Evolutionary conservation across 2,113 vertebrate genomes (phyloP).

Genomic region (Peromyscus polionotus): DNA sequence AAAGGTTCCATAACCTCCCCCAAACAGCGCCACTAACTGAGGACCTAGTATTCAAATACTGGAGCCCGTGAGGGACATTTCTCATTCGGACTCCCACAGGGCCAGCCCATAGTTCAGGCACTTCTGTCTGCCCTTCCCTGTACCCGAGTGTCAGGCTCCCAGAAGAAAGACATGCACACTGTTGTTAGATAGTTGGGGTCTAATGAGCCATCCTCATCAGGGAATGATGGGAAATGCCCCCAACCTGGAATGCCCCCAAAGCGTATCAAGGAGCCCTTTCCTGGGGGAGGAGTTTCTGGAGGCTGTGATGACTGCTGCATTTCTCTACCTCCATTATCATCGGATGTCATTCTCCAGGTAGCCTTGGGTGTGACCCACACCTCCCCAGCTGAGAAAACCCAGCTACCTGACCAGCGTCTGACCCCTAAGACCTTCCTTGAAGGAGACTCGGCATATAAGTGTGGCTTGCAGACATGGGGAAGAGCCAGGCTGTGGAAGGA

Average conservation of each 20-base stretch:
- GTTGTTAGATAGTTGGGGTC: neutral
- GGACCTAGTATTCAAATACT: too few species aligned
- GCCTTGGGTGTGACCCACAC: neutral
- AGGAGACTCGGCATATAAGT: neutral
- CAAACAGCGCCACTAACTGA: neutral
- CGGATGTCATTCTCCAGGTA: neutral
- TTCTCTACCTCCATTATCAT: too few species aligned
- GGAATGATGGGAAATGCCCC: neutral
- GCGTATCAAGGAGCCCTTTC: neutral
- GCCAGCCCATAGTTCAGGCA: neutral
- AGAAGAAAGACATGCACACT: neutral
- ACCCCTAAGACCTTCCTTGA: neutral
- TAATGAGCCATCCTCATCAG: neutral
- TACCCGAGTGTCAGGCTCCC: neutral
- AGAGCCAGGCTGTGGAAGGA: neutral
- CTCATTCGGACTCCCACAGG: neutral
- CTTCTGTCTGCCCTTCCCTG: neutral
- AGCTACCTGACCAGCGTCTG: neutral
- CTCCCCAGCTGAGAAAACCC: neutral
- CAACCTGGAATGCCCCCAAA: neutral
- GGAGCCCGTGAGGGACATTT: neutral
- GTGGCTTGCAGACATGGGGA: neutral
- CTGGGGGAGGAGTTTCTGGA: neutral
- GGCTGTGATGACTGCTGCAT: neutral
- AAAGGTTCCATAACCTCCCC: neutral